These are phyloP conservation scores for Stratiomys singularior DNA, from an alignment of 2,888 invertebrate genomes.

Conservation along the genomic window DNA sequence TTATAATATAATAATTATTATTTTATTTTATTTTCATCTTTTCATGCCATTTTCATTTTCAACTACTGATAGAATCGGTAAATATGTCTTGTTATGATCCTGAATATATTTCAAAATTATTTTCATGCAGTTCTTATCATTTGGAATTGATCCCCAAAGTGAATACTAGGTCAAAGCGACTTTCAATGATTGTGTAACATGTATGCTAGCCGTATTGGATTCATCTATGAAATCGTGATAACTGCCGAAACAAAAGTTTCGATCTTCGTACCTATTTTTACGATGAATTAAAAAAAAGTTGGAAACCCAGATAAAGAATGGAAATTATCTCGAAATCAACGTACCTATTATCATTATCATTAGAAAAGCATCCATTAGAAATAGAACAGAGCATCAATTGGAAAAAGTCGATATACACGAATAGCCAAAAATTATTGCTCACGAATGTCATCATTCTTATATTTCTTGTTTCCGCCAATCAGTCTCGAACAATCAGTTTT, in stretches of 20 bases:
- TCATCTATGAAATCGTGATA: conserved; percentile 76
- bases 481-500: not conserved
- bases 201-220: conserved; percentile 67
- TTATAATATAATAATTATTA: too few species aligned
- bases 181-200: conserved; percentile 65
- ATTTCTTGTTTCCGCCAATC: not conserved
- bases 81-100: conserved; percentile 74
- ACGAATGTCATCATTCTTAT: not conserved
- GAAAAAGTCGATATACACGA: not conserved
- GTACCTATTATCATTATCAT: conserved; percentile 81
- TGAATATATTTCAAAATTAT: conserved; percentile 73
- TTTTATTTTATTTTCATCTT: too few species aligned
- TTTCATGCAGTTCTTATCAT: conserved; percentile 82
- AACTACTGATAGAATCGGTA: conserved; percentile 86
- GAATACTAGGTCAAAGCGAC: conserved; percentile 76
- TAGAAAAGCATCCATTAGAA: conserved; percentile 80
- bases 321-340: conserved; percentile 76
- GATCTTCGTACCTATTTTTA: conserved; percentile 75
- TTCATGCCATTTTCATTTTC: too few species aligned
- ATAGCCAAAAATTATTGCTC: not conserved
- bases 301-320: conserved; percentile 85
- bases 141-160: conserved; percentile 74
- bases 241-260: conserved; percentile 79
- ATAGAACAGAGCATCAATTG: not conserved
- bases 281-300: conserved; percentile 81